A percentile compares a stretch with the other conserved stretches of the same genome.
These are phyloP conservation scores for Austrolebias charrua DNA, from an alignment of 2,797 vertebrate species.

Conservation along the genomic window DNA sequence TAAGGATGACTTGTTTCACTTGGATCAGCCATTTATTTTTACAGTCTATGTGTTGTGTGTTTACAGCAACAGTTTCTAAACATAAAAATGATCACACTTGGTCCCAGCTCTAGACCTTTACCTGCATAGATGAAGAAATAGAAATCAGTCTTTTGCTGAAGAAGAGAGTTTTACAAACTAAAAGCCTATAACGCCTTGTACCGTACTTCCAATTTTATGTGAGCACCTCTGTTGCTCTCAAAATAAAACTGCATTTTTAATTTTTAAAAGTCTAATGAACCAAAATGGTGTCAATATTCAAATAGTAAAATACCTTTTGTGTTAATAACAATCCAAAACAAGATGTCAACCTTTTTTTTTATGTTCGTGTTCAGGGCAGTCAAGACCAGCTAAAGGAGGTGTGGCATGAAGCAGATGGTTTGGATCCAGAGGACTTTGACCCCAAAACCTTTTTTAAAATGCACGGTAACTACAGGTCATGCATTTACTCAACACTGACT, in stretches of 20 bases:
- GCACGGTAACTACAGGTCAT: constrained; percentile 81
- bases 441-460: constrained; percentile 96
- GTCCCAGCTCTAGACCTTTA: too few species aligned
- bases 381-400: constrained; percentile 95
- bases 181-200: too few species aligned
- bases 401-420: constrained; percentile 92
- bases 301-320: too few species aligned
- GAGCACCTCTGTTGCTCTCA: too few species aligned
- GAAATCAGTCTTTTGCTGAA: too few species aligned
- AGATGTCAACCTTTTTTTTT: neutral
- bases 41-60: neutral
- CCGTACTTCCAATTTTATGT: too few species aligned
- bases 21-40: neutral
- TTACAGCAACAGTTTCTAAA: neutral
- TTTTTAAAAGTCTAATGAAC: too few species aligned
- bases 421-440: constrained; percentile 91
- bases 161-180: too few species aligned
- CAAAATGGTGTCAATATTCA: too few species aligned
- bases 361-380: constrained; percentile 82
- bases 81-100: neutral
- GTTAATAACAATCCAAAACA: neutral
- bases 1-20: neutral
- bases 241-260: too few species aligned
- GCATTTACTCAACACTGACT: neutral
- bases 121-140: neutral